Percentiles rank a stretch among this genome's conserved stretches.
These are phyloP conservation scores for Camptogramma bilineatum DNA, from an alignment of 2,888 invertebrate genomes.

Conservation along the genomic window DNA sequence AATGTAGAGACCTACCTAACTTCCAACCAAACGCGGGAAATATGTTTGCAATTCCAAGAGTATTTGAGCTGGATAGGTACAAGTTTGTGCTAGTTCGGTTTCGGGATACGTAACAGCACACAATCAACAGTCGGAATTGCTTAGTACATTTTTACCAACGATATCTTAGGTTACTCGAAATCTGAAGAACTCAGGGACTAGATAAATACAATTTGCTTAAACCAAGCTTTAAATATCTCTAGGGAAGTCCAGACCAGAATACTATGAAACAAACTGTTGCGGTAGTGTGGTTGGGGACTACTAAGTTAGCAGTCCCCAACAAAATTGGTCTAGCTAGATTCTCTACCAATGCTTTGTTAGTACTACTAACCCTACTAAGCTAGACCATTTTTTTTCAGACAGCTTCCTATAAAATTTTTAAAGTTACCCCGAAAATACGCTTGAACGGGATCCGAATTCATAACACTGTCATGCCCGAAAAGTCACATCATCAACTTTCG, in stretches of 20 bases:
- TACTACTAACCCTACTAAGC: no score
- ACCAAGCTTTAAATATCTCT: conserved; percentile 7
- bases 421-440: no score
- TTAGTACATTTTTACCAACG: neutral
- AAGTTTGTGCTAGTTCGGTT: neutral
- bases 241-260: neutral
- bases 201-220: neutral
- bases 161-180: neutral
- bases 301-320: neutral
- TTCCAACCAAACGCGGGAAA: conserved; percentile 4
- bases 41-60: conserved; percentile 1
- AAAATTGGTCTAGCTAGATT: no score
- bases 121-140: conserved; percentile 1
- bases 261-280: neutral
- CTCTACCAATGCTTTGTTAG: no score
- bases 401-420: no score
- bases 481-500: no score
- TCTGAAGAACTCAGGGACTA: neutral
- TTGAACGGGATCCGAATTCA: no score
- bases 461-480: no score
- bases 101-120: conserved; percentile 5
- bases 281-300: neutral
- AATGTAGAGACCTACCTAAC: conserved; percentile 6
- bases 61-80: conserved; percentile 4
- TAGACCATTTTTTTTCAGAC: no score